Evolutionary conservation across 2,888 invertebrate genomes (phyloP).

Genomic region (Meiosimyza decipiens): DNA sequence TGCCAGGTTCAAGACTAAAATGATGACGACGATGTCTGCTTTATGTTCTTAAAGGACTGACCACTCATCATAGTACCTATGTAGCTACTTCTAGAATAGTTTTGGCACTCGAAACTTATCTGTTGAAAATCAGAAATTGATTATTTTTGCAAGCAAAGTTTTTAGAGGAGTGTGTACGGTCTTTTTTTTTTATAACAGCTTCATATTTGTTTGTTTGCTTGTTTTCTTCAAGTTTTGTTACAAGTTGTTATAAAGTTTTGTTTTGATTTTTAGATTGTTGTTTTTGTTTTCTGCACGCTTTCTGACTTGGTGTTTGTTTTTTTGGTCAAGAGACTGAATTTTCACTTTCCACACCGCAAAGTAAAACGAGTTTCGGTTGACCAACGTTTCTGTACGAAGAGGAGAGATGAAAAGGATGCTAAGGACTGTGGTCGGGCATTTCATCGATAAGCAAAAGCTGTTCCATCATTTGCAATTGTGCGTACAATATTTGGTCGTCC

Average conservation of each 20-base stretch:
- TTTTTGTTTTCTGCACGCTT: constrained; percentile 3
- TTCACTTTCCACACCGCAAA: constrained; percentile 26
- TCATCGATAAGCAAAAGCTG: not conserved
- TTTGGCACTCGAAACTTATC: constrained; percentile 21
- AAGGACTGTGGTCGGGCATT: not conserved
- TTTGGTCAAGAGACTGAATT: not conserved
- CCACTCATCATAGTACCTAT: not conserved
- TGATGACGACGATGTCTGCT: not conserved
- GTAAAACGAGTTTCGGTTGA: constrained; percentile 24
- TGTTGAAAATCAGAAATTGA: constrained; percentile 30
- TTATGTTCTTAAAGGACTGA: not conserved
- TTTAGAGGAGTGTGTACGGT: constrained; percentile 3
- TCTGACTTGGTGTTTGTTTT: not conserved
- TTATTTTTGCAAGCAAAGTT: constrained; percentile 21
- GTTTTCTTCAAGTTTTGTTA: not conserved
- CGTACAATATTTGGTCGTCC: not conserved
- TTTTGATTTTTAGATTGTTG: not conserved
- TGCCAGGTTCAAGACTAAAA: constrained; percentile 1
- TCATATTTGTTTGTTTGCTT: no score
- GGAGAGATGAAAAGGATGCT: not conserved
- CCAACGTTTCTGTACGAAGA: not conserved
- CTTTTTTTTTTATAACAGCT: not conserved
- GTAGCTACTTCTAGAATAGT: not conserved
- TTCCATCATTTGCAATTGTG: not conserved
- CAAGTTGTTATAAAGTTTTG: constrained; percentile 16